phyloP scores from a whole-genome alignment of 1,140 invertebrate species.

The Hesperophylax magnus region DNA sequence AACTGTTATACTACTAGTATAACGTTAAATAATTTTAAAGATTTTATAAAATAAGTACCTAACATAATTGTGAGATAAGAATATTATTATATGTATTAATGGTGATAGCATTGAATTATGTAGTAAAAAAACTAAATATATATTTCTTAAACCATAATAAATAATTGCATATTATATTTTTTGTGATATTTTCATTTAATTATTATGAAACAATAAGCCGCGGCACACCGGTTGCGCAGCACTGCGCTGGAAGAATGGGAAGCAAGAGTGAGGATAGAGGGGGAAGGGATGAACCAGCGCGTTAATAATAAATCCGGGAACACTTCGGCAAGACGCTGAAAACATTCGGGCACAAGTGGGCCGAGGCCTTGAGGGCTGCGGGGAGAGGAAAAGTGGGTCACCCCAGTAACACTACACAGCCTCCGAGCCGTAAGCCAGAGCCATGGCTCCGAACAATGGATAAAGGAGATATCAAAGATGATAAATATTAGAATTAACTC shows the following conservation, averaged over 20 bases:
- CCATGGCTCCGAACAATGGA: background rate
- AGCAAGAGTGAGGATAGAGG: background rate
- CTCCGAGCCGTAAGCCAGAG: background rate
- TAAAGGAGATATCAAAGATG: conserved; percentile 5
- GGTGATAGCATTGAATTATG: too few species aligned
- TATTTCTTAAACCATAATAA: too few species aligned
- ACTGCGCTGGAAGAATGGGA: background rate
- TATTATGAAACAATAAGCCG: too few species aligned
- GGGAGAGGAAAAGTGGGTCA: conserved; percentile 9
- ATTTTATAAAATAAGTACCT: too few species aligned
- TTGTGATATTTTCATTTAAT: too few species aligned
- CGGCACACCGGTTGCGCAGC: too few species aligned
- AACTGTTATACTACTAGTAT: too few species aligned
- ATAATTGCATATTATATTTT: too few species aligned
- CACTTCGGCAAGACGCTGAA: conserved; percentile 35
- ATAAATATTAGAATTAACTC: background rate
- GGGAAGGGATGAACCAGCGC: background rate
- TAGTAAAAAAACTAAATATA: too few species aligned
- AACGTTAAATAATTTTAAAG: too few species aligned
- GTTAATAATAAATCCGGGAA: conserved; percentile 37
- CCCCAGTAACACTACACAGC: conserved; percentile 4
- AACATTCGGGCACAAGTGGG: conserved; percentile 21
- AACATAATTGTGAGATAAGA: too few species aligned
- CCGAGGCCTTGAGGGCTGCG: background rate
- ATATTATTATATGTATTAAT: too few species aligned